These are phyloP conservation scores for Nesogale talazaci DNA, from an alignment of 2,113 vertebrate species.

Conservation along the genomic window DNA sequence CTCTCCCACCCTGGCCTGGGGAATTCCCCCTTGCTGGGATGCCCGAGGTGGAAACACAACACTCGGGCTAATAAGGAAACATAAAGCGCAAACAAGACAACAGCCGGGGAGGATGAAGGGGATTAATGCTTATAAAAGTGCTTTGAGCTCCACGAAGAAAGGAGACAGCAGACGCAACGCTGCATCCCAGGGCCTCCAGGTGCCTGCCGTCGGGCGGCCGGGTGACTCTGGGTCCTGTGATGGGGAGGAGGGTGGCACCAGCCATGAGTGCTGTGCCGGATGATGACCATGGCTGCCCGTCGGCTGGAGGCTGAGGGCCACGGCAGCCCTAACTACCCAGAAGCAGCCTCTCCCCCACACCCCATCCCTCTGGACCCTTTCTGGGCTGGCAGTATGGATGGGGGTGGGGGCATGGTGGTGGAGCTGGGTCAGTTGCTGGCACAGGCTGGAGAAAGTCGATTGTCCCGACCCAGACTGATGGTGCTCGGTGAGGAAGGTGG, in stretches of 20 bases:
- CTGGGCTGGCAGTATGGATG: background rate
- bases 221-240: no score
- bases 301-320: background rate
- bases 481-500: background rate
- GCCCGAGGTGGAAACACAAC: conserved; percentile 38
- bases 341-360: background rate
- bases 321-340: background rate
- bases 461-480: background rate
- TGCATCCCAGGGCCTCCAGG: background rate
- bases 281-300: background rate
- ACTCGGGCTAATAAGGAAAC: conserved; percentile 57
- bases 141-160: conserved; percentile 86
- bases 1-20: background rate
- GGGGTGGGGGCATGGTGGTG: background rate
- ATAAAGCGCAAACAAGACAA: conserved; percentile 64
- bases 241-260: background rate
- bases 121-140: conserved; percentile 79
- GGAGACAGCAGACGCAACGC: conserved; percentile 60
- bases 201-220: background rate
- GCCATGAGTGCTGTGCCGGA: background rate
- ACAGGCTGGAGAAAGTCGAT: background rate
- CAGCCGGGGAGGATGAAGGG: conserved; percentile 60
- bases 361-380: background rate
- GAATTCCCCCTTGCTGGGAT: conserved; percentile 38
- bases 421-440: background rate